Base-by-base conservation (phyloP, 2,888 invertebrate genomes). In the Drosophila limbata region DNA sequence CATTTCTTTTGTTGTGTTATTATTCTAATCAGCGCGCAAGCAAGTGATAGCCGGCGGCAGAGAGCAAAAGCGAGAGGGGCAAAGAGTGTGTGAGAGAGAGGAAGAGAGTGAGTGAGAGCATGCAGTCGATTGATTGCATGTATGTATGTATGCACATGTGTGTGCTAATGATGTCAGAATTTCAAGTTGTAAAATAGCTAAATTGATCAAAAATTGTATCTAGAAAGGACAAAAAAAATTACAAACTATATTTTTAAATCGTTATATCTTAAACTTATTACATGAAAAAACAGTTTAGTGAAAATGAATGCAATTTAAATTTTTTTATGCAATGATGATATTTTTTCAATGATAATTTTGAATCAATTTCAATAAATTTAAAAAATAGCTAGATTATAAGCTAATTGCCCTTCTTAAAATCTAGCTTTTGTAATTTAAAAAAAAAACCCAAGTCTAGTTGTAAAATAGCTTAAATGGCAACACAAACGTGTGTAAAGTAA, bases 1-100 rank as follows among this genome's bases (percentile, higher is more conserved):
- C 33, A 62, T 62, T 69, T 74, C 55, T 74, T 78, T 78, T 69
- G 69, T 78, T 76, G 75, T 76, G 69, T 44, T 74, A 48, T 59
- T 61, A 74, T 78, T 76, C 74, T 78, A 76, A 76, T 74, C 70
- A 63, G 77, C 33, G n/a, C 11, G 13, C 11, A 35, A 56, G 44
- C 33, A 21, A 56, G 10, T 51, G 25, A 53, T 52, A 35, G 45
- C 9, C 21, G 13, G 4, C n/a, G 59, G 19, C 40, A 9, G 28
- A 35, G 21, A 19, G 37, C 40, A 1, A 42, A 17, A 15, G 8
- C 8, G 37, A 11, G 21, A 21, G 19, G 25, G 25, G 25, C 25
- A 28, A 28, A 44, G 42, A 13, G 25, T 25, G 25, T 5, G 25
- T 25, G 25, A 25, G 5, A 25, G 25, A 1, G 25, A 25, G 25